These are phyloP conservation scores for Ophonus ardosiacus DNA, from an alignment of 2,888 invertebrate genomes.

Conservation along the genomic window DNA sequence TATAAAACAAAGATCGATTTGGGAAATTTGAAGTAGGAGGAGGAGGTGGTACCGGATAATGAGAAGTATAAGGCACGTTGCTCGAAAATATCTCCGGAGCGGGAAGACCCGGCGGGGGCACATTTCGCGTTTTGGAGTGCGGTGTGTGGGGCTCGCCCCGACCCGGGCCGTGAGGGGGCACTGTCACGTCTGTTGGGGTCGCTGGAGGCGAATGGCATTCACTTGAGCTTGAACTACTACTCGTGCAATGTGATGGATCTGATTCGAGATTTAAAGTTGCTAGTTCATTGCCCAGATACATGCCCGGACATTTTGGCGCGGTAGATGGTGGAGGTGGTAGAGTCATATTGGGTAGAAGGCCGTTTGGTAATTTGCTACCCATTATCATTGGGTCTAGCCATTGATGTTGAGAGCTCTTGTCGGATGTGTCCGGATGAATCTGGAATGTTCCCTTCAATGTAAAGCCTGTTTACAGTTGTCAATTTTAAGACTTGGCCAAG, in stretches of 20 bases:
- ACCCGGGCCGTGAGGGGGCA: slow-evolving; percentile 69
- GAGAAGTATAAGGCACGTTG: slow-evolving; percentile 77
- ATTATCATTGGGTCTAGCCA: slow-evolving; percentile 66
- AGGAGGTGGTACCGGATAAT: slow-evolving; percentile 75
- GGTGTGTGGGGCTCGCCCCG: slow-evolving; percentile 67
- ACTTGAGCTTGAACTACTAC: slow-evolving; percentile 77
- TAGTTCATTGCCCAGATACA: slow-evolving; percentile 75
- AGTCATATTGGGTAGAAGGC: slow-evolving; percentile 70
- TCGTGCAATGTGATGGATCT: slow-evolving; percentile 76
- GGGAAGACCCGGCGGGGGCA: slow-evolving; percentile 67
- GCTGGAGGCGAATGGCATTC: slow-evolving; percentile 79
- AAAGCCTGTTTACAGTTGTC: neutral
- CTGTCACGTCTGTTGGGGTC: slow-evolving; percentile 76
- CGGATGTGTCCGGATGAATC: slow-evolving; percentile 29
- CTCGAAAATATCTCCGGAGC: slow-evolving; percentile 66
- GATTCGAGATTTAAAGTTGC: slow-evolving; percentile 76
- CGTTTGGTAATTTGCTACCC: slow-evolving; percentile 71
- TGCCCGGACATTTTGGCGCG: slow-evolving; percentile 67
- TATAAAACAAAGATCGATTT: slow-evolving; percentile 71
- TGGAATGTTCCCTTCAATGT: slow-evolving; percentile 3
- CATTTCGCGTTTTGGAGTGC: slow-evolving; percentile 72
- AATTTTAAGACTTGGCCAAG: too few species aligned
- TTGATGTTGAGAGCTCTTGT: slow-evolving; percentile 41
- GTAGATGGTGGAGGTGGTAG: slow-evolving; percentile 52
- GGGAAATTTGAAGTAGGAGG: slow-evolving; percentile 68